Base-by-base conservation (phyloP, 2,113 vertebrate species). In the Spilogale gracilis region DNA sequence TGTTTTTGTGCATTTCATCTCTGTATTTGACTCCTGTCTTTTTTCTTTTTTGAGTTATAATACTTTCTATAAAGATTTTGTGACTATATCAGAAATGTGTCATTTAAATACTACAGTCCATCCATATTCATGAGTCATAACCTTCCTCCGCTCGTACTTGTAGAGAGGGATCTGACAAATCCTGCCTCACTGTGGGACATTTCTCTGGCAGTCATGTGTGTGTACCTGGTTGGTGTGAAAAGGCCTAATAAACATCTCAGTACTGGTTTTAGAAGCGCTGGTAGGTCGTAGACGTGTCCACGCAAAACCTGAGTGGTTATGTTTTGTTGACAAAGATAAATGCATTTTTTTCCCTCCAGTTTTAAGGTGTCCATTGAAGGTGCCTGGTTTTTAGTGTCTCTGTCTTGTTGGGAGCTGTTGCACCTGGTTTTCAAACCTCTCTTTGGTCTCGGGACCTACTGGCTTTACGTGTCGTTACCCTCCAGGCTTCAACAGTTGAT, bases 1-100 rank as follows among this genome's bases (percentile, higher is more conserved):
- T 98, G 98, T 99, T 98, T 98, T 98, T 99, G 98, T 98, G 97
- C 98, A 98, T 98, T 98, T 98, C 98, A 98, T 98, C 98, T 98
- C 98, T 98, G 98, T 98, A 98, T 98, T 98, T 98, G 97, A 98
- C 98, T 98, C 97, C 89, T 79, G 97, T 98, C 98, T 97, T 97
- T 96, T 69, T 98, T 97, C 95, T 92, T 71, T 97, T 98, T 98
- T 98, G 98, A 98, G 97, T 98, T 99, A 98, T 93, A 98, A 94
- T 98, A 97, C 98, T 98, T 98, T 96, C 18, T 98, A 96, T 98
- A 97, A 98, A 98, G 97, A 93, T 98, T 98, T 98, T 97, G 98
- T 98, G 98, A 98, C 43, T 98, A 56, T 95, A 58, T 98, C 97
- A 96, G 98, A 98, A 98, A 98, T 83, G 96, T 98, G 97, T 98